phyloP scores from a whole-genome alignment of 2,888 invertebrate species.

The Gymnocheta viridis region DNA sequence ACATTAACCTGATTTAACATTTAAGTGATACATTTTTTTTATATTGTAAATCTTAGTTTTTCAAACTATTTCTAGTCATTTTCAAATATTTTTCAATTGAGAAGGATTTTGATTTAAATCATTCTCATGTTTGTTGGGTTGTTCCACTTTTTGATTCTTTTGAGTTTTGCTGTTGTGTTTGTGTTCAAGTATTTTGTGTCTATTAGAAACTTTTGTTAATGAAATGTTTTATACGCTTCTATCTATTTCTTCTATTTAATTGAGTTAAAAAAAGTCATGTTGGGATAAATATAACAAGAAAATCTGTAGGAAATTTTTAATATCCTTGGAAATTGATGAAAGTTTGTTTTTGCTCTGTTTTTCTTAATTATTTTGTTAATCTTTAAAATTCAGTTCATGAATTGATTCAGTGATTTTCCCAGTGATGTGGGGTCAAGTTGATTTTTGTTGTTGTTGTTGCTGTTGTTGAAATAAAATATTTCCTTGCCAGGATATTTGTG shows the following conservation, averaged over 20 bases:
- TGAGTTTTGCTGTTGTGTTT: not conserved
- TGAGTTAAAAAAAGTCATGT: constrained; percentile 57
- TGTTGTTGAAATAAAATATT: not conserved
- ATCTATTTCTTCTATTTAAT: constrained; percentile 49
- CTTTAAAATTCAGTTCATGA: constrained; percentile 29
- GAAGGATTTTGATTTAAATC: not conserved
- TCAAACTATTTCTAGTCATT: no score
- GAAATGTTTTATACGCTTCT: constrained; percentile 18
- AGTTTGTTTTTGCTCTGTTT: not conserved
- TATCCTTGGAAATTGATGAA: constrained; percentile 44
- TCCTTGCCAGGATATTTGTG: not conserved
- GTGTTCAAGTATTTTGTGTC: not conserved
- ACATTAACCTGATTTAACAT: no score
- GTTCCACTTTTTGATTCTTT: not conserved
- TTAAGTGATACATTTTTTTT: no score
- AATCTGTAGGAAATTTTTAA: constrained; percentile 57
- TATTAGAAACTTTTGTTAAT: constrained; percentile 38
- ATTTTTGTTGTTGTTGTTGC: no score
- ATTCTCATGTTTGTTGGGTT: not conserved
- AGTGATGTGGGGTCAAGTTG: not conserved
- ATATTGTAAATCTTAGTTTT: no score
- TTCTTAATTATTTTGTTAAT: constrained; percentile 36
- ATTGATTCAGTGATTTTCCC: not conserved
- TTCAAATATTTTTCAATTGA: no score
- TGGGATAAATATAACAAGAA: constrained; percentile 26